Percentiles rank a stretch among this genome's conserved stretches.
These are phyloP conservation scores for Anguilla obscura DNA, from an alignment of 2,797 vertebrate genomes.

Conservation along the genomic window DNA sequence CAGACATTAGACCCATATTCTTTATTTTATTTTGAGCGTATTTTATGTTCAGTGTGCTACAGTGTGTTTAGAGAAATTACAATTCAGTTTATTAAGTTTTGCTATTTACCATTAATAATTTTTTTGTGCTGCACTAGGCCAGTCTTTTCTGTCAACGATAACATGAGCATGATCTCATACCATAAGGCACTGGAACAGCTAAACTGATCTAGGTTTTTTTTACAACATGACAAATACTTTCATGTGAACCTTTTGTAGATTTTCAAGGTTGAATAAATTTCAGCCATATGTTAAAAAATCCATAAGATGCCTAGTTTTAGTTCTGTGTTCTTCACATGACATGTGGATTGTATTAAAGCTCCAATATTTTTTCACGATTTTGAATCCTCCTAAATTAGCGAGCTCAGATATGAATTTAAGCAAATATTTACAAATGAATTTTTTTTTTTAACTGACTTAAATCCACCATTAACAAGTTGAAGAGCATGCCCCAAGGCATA, in stretches of 20 bases:
- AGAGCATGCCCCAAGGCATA: background rate
- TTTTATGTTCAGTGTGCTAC: background rate
- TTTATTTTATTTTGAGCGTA: background rate
- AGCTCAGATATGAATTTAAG: background rate
- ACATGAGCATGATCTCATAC: background rate
- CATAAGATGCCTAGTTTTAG: background rate
- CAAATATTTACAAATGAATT: background rate
- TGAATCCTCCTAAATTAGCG: background rate
- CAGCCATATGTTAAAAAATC: background rate
- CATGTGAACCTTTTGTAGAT: background rate
- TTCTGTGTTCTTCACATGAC: background rate
- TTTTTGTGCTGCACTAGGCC: background rate
- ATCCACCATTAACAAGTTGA: background rate
- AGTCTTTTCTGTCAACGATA: background rate
- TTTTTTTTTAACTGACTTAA: background rate
- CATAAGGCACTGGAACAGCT: background rate
- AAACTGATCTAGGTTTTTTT: background rate
- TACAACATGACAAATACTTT: background rate
- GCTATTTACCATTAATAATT: background rate
- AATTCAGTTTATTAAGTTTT: background rate
- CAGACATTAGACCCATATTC: background rate
- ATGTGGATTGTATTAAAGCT: background rate
- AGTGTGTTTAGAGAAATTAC: slow-evolving; percentile 8
- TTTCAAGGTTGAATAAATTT: background rate
- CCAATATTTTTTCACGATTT: background rate